These are phyloP conservation scores for Lomographa bimaculata DNA, from an alignment of 2,888 invertebrate genomes.

Conservation along the genomic window DNA sequence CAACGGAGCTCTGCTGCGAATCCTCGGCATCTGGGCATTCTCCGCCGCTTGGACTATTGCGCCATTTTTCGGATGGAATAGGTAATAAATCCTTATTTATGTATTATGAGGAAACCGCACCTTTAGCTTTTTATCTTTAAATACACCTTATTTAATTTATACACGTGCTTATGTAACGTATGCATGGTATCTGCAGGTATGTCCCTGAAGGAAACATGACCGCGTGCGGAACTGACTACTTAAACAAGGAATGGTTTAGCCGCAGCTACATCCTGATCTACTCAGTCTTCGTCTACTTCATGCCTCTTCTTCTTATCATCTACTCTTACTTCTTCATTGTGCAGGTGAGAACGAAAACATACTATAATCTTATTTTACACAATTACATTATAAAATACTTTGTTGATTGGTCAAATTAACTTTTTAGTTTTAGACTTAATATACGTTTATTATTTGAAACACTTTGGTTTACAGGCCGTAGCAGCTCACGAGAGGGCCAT, in stretches of 20 bases:
- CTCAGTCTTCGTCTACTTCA: slow-evolving; percentile 90
- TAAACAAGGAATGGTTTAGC: slow-evolving; percentile 89
- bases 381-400: no score
- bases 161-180: no score
- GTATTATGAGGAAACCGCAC: no score
- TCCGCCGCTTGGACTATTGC: slow-evolving; percentile 91
- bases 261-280: slow-evolving; percentile 92
- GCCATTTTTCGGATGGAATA: slow-evolving; percentile 94
- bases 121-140: background rate
- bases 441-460: no score
- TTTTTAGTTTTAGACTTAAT: no score
- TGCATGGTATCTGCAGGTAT: no score
- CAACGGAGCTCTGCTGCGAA: slow-evolving; percentile 90
- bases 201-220: slow-evolving; percentile 98
- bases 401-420: no score
- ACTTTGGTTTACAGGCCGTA: slow-evolving; percentile 87
- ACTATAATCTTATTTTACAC: background rate
- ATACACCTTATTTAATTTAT: no score
- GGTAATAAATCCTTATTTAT: no score
- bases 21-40: slow-evolving; percentile 91
- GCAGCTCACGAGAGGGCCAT: slow-evolving; percentile 93
- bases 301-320: slow-evolving; percentile 90
- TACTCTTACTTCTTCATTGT: slow-evolving; percentile 95
- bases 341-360: slow-evolving; percentile 77
- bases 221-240: slow-evolving; percentile 95